A percentile compares a stretch with the other conserved stretches of the same genome.
These are phyloP conservation scores for Stegodyphus dumicola DNA, from an alignment of 1,140 invertebrate species.

Conservation along the genomic window DNA sequence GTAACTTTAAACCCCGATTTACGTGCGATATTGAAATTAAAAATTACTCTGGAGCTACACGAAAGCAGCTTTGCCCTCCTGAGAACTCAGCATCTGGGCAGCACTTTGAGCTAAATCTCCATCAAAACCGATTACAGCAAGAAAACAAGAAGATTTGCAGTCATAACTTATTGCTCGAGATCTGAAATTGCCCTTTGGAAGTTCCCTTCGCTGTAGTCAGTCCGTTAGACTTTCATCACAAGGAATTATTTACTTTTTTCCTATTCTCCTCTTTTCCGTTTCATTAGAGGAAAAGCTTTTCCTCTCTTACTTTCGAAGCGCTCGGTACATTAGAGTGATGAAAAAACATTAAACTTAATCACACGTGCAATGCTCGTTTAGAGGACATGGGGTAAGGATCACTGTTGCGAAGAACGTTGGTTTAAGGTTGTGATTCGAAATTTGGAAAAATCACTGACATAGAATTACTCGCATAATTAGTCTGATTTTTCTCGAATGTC, in stretches of 20 bases:
- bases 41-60: too few species aligned
- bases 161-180: neutral
- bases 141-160: neutral
- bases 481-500: too few species aligned
- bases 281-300: conserved; percentile 19
- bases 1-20: too few species aligned
- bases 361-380: conserved; percentile 2
- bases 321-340: conserved; percentile 14
- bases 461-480: too few species aligned
- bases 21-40: too few species aligned
- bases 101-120: neutral
- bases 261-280: neutral
- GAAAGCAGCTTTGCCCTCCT: neutral
- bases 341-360: conserved; percentile 32
- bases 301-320: too few species aligned
- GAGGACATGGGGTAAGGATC: neutral
- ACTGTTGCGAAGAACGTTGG: neutral
- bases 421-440: neutral
- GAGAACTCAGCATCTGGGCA: neutral
- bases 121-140: conserved; percentile 5
- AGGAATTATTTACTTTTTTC: neutral
- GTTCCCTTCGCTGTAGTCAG: neutral
- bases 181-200: neutral
- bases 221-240: neutral
- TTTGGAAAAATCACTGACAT: too few species aligned